Evolutionary conservation across 2,888 invertebrate species (phyloP).

Genomic region (Andrena hattorfiana): DNA sequence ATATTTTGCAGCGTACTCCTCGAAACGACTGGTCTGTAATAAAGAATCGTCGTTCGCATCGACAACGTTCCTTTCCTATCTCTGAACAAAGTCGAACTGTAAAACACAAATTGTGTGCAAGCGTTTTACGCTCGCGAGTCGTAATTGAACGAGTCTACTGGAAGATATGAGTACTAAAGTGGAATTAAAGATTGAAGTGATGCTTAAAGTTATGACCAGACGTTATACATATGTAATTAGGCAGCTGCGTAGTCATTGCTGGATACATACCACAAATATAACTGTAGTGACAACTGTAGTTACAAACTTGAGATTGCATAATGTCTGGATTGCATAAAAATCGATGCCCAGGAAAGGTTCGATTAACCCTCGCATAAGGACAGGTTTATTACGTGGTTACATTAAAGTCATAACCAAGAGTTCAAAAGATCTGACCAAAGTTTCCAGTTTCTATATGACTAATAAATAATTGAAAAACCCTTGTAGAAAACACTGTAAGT

Average conservation of each 20-base stretch:
- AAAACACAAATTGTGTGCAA: background rate
- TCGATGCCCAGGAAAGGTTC: background rate
- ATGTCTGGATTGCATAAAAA: background rate
- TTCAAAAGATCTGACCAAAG: too few species aligned
- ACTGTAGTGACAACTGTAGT: too few species aligned
- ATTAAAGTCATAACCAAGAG: too few species aligned
- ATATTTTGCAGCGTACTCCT: conserved; percentile 10
- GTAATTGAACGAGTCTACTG: conserved; percentile 18
- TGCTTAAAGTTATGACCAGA: conserved; percentile 2
- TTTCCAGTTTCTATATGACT: too few species aligned
- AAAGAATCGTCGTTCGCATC: background rate
- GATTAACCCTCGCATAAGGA: too few species aligned
- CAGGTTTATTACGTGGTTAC: too few species aligned
- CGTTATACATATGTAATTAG: conserved; percentile 11
- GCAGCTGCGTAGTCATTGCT: background rate
- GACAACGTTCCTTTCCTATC: too few species aligned
- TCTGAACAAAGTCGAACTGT: too few species aligned
- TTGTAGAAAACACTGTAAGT: too few species aligned
- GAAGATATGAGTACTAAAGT: background rate
- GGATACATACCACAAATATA: background rate
- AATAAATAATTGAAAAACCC: too few species aligned
- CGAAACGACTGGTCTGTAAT: background rate
- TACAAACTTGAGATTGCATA: too few species aligned
- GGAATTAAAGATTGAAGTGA: background rate
- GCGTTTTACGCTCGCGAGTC: conserved; percentile 3